Conservation (phyloP, 2,888 invertebrate genomes). For the Drosophila longiperda region DNA sequence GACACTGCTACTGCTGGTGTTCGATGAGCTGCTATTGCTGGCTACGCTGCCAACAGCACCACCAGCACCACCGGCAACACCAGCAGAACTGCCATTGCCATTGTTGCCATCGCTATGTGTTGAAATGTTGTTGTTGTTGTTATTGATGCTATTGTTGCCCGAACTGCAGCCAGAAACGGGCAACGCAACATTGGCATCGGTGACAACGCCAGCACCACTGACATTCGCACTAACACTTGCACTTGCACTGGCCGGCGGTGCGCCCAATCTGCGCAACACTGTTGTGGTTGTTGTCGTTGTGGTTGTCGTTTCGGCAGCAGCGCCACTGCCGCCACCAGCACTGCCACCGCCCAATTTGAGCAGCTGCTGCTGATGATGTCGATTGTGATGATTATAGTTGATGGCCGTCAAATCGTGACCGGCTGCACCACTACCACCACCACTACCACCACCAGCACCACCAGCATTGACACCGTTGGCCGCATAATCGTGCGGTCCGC, state of each 20-base stretch:
- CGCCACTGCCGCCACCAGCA: constrained; percentile 37
- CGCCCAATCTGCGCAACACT: constrained; percentile 64
- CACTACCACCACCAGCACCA: constrained; percentile 6
- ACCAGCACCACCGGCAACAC: constrained; percentile 4
- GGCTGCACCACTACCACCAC: neutral
- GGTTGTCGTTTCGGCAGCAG: constrained; percentile 67
- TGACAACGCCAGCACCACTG: constrained; percentile 13
- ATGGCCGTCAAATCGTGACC: constrained; percentile 68
- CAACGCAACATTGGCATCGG: constrained; percentile 45
- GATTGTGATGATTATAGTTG: constrained; percentile 74
- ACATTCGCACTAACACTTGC: constrained; percentile 21
- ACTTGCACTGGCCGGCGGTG: constrained; percentile 50
- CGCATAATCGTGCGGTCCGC: constrained; percentile 93
- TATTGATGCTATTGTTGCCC: constrained; percentile 44
- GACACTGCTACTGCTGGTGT: no score
- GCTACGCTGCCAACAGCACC: neutral
- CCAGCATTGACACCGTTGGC: constrained; percentile 50
- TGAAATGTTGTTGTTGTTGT: constrained; percentile 69
- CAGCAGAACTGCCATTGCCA: constrained; percentile 51
- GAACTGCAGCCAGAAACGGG: constrained; percentile 32
- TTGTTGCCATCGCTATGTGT: constrained; percentile 71
- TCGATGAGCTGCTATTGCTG: no score
- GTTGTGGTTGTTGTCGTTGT: constrained; percentile 68
- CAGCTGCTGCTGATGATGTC: constrained; percentile 72
- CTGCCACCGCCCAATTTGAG: constrained; percentile 51